Evolutionary conservation across 2,888 invertebrate species (phyloP).

Genomic region (Rhopalosiphum nymphaeae): DNA sequence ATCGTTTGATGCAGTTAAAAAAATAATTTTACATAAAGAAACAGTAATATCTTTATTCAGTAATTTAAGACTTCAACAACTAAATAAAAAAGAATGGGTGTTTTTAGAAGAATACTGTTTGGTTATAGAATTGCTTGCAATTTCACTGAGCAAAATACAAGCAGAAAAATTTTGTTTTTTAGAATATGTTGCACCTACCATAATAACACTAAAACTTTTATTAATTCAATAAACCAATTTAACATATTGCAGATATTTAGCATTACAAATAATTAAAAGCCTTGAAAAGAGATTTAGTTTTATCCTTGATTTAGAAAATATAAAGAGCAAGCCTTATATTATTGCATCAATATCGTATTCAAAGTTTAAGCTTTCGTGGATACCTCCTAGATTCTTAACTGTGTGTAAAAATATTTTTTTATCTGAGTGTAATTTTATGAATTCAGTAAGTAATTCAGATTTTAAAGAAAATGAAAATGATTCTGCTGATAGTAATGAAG

Average conservation of each 20-base stretch:
- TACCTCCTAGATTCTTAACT: not conserved
- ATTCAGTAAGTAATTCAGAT: not conserved
- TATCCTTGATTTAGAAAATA: conserved; percentile 3
- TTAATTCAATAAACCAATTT: not conserved
- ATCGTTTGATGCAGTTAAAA: not conserved
- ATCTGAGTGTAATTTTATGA: not conserved
- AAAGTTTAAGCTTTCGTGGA: not conserved
- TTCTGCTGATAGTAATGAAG: not conserved
- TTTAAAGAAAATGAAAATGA: not conserved
- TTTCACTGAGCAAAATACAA: conserved; percentile 19
- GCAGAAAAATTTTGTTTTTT: not conserved
- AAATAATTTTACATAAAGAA: not conserved
- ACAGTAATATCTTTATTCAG: not conserved
- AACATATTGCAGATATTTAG: not conserved
- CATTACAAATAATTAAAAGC: not conserved
- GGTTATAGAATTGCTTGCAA: not conserved
- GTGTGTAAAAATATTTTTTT: not conserved
- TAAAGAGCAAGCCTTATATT: conserved; percentile 7
- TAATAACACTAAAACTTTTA: not conserved
- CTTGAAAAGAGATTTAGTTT: conserved; percentile 17
- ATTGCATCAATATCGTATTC: not conserved
- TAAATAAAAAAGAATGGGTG: not conserved
- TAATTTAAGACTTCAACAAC: not conserved
- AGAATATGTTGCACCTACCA: conserved; percentile 24
- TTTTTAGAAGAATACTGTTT: conserved; percentile 34